Percentiles rank a stretch among this genome's conserved stretches.
These are phyloP conservation scores for Myotis lucifugus DNA, from an alignment of 2,113 vertebrate species.

Conservation along the genomic window DNA sequence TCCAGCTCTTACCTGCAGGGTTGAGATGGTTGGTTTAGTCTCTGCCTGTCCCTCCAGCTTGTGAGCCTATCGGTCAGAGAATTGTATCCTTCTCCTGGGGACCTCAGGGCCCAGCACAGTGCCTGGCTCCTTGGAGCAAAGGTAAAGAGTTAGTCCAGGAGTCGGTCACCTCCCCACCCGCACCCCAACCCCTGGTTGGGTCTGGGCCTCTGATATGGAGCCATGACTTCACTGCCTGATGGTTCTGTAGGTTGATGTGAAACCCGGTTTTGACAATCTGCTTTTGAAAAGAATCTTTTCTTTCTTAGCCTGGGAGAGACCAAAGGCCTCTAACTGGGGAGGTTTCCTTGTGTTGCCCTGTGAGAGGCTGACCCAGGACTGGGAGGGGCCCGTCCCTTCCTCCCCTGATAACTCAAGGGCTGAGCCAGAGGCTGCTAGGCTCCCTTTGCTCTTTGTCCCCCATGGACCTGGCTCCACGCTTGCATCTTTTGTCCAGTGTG, in stretches of 20 bases:
- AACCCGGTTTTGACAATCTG: background rate
- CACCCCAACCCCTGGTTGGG: background rate
- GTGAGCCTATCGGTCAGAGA: background rate
- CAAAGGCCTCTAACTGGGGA: background rate
- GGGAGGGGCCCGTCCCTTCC: too few relatives aligned
- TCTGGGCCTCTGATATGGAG: background rate
- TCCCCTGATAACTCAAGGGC: background rate
- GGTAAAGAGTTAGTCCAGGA: background rate
- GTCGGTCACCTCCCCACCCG: accelerated
- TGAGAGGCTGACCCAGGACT: background rate
- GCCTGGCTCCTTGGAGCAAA: background rate
- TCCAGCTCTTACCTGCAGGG: background rate
- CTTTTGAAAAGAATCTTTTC: background rate
- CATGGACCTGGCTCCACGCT: accelerated
- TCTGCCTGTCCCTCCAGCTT: background rate
- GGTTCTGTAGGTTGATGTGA: background rate
- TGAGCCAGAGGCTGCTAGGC: background rate
- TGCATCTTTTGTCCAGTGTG: background rate
- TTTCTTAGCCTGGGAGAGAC: background rate
- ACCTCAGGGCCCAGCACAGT: background rate
- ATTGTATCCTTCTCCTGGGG: background rate
- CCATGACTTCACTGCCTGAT: accelerated
- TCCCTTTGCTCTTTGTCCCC: too few relatives aligned
- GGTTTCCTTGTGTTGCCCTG: accelerated
- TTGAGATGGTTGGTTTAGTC: background rate